These are phyloP conservation scores for Plusia festucae DNA, from an alignment of 2,888 invertebrate genomes.

Conservation along the genomic window DNA sequence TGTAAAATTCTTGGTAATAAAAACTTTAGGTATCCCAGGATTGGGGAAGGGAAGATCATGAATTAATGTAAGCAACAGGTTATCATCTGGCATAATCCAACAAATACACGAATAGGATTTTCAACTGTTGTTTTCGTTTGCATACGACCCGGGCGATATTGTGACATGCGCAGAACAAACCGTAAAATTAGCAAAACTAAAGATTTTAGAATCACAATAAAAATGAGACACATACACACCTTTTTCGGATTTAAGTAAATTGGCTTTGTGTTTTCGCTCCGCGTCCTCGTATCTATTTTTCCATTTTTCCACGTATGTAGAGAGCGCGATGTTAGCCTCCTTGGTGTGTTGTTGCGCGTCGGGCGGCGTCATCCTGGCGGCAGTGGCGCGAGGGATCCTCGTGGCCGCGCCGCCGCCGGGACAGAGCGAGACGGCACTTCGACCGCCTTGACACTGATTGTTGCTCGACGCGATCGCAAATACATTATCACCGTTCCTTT, in stretches of 20 bases:
- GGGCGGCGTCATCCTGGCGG: conserved; percentile 87
- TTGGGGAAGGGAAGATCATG: conserved; percentile 75
- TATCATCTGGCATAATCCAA: conserved; percentile 81
- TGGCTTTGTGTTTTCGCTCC: conserved; percentile 91
- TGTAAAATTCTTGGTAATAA: conserved; percentile 32
- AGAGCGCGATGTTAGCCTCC: conserved; percentile 85
- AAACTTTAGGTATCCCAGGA: conserved; percentile 59
- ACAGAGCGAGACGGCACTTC: conserved; percentile 85
- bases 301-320: conserved; percentile 90
- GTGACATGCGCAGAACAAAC: conserved; percentile 80
- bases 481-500: conserved; percentile 88
- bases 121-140: conserved; percentile 80
- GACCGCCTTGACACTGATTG: conserved; percentile 86
- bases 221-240: conserved; percentile 89
- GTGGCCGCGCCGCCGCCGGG: conserved; percentile 78
- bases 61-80: conserved; percentile 87
- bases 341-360: conserved; percentile 85
- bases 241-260: conserved; percentile 92
- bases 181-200: conserved; percentile 65
- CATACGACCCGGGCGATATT: conserved; percentile 72
- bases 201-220: conserved; percentile 50
- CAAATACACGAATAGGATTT: conserved; percentile 86
- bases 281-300: conserved; percentile 92
- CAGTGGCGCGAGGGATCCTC: conserved; percentile 87
- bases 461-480: conserved; percentile 88